Base-by-base conservation (phyloP, 2,797 vertebrate genomes). In the Esox lucius region DNA sequence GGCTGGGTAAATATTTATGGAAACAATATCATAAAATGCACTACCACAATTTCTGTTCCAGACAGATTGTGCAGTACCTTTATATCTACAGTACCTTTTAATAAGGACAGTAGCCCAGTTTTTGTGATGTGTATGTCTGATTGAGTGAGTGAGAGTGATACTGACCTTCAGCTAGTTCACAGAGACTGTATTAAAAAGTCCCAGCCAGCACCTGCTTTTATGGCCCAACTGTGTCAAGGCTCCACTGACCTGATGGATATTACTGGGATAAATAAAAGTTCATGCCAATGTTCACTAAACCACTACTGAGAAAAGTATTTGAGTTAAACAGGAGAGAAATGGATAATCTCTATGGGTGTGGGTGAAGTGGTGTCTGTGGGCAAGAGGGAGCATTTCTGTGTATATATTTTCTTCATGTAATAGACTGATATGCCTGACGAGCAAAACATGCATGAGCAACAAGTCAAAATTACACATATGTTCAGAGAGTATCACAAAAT, bases 241-340 rank as follows among this genome's bases (percentile, higher is more conserved):
- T 88, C 87, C 84, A 59, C 85, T 88, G 88, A 90, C 88, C 90
- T 86, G 88, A 88, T 83, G 84, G 88, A 88, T 92, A 91, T 91
- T 91, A 91, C 82, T 59, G 81, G 90, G 87, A 93, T 93, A 91
- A 92, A 93, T 93, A 90, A 91, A 86, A 89, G 87, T 91, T 84
- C 81, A 86, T 87, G 87, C 86, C 88, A 87, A n/a, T 42, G 39
- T 42, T 85, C 87, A 11, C 66, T 22, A 39, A 11, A 26, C 28
- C 75, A 70, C 64, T 8, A 59, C 48, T 59, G 67, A 56, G 67
- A 26, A 42, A 69, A 26, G 12, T 48, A 11, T 22, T 22, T 68
- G 17, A 19, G 19, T 22, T 33, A 31, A 39, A n/a, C 28, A 19
- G 11, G 12, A n/a, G 12, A 46, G 9, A 46, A 12, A 46, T 11